phyloP scores from a whole-genome alignment of 2,888 invertebrate species.

The Epicampocera succincta region DNA sequence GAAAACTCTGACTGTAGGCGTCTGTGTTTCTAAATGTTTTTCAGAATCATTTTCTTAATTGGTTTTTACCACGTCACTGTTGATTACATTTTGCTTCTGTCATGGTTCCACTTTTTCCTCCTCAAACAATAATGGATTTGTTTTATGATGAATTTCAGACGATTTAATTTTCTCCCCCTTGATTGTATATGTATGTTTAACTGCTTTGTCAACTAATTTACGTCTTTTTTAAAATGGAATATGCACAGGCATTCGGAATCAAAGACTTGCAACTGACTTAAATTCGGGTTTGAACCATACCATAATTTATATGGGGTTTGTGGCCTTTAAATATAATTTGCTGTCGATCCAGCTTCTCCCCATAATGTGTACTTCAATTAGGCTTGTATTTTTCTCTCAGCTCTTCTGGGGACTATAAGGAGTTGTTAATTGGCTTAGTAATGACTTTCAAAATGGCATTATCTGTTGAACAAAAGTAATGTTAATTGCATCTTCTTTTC shows the following conservation, averaged over 20 bases:
- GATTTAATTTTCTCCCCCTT: neutral
- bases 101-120: neutral
- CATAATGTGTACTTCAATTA: constrained; percentile 8
- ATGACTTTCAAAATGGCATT: too few species aligned
- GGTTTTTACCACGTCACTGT: constrained; percentile 10
- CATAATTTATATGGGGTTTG: constrained; percentile 60
- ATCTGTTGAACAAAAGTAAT: too few species aligned
- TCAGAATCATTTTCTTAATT: constrained; percentile 3
- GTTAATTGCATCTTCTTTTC: too few species aligned
- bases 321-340: constrained; percentile 56
- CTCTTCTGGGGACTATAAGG: neutral
- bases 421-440: neutral
- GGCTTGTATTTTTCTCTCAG: neutral
- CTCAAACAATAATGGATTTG: constrained; percentile 14
- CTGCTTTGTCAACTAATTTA: constrained; percentile 21
- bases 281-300: constrained; percentile 58
- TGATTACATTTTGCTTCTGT: neutral
- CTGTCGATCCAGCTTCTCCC: neutral
- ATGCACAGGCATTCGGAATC: constrained; percentile 67
- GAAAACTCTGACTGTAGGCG: neutral
- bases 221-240: constrained; percentile 59
- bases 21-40: neutral
- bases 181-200: constrained; percentile 8
- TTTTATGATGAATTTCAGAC: neutral
- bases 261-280: constrained; percentile 51